Evolutionary conservation across 1,140 invertebrate species (phyloP).

Genomic region (Zelostemma sp.): DNA sequence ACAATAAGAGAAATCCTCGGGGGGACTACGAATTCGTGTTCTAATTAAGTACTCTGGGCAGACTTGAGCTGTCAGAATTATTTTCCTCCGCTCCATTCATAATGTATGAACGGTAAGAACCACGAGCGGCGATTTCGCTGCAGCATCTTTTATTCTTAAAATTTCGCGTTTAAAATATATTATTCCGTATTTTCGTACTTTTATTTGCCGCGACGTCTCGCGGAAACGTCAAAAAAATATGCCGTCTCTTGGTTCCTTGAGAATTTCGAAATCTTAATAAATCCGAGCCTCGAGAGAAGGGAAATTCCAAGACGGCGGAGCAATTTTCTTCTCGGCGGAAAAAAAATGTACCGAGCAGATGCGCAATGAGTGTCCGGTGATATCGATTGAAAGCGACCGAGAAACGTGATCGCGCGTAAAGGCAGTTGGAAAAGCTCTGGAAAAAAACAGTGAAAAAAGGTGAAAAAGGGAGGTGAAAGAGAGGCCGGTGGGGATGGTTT

Average conservation of each 20-base stretch:
- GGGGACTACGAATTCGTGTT: constrained; percentile 8
- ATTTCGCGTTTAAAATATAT: too few relatives aligned
- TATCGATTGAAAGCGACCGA: constrained; percentile 32
- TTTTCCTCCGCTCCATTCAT: background rate
- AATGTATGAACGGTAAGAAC: background rate
- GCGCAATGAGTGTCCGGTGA: constrained; percentile 19
- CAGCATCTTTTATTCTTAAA: background rate
- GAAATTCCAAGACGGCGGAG: background rate
- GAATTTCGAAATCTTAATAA: background rate
- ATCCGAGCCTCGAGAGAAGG: background rate
- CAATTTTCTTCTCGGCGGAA: background rate
- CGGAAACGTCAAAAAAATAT: too few relatives aligned
- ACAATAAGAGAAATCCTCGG: constrained; percentile 4
- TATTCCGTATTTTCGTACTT: too few relatives aligned
- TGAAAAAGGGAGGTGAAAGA: constrained; percentile 18
- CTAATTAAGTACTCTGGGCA: constrained; percentile 2
- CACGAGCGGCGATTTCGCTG: background rate
- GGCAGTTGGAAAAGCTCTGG: constrained; percentile 10
- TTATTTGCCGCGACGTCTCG: too few relatives aligned
- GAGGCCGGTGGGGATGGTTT: constrained; percentile 9
- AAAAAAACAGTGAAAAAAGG: constrained; percentile 21
- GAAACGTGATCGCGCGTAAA: constrained; percentile 37
- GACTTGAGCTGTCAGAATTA: constrained; percentile 1
- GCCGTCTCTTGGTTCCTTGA: too few relatives aligned
- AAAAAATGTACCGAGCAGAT: constrained; percentile 1